Percentiles rank a stretch among this genome's conserved stretches.
Conservation (phyloP, 2,888 invertebrate species). For the Orchesella flavescens region DNA sequence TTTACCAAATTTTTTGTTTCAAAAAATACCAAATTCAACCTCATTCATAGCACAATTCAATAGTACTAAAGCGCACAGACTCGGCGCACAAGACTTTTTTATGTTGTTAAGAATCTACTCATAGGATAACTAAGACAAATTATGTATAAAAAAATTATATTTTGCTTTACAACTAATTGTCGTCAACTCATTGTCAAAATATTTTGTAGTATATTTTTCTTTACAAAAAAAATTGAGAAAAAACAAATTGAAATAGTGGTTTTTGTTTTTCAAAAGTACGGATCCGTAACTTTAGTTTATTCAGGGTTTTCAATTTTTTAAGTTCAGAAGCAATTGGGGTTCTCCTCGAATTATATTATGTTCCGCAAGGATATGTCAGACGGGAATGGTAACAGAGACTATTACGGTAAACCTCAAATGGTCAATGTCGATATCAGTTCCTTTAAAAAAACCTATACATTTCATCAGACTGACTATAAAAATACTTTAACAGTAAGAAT, state of each 20-base stretch:
- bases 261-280: slow-evolving; percentile 10
- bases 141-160: too few relatives aligned
- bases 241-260: slow-evolving; percentile 23
- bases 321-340: too few relatives aligned
- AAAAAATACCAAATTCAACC: slow-evolving; percentile 25
- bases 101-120: slow-evolving; percentile 41
- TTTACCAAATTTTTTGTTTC: neutral
- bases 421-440: slow-evolving; percentile 15
- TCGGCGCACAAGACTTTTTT: slow-evolving; percentile 56
- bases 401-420: neutral
- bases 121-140: too few relatives aligned
- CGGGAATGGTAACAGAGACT: slow-evolving; percentile 50
- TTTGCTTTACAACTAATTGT: too few relatives aligned
- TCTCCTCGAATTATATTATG: neutral
- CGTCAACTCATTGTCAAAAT: too few relatives aligned
- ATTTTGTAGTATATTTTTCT: too few relatives aligned
- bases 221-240: too few relatives aligned
- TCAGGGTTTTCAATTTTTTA: neutral
- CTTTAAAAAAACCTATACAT: neutral
- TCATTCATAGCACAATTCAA: slow-evolving; percentile 48
- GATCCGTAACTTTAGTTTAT: neutral
- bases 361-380: slow-evolving; percentile 36
- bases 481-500: neutral
- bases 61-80: slow-evolving; percentile 61
- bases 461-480: slow-evolving; percentile 29